phyloP scores from a whole-genome alignment of 2,113 vertebrate genomes.

The Indicator indicator region DNA sequence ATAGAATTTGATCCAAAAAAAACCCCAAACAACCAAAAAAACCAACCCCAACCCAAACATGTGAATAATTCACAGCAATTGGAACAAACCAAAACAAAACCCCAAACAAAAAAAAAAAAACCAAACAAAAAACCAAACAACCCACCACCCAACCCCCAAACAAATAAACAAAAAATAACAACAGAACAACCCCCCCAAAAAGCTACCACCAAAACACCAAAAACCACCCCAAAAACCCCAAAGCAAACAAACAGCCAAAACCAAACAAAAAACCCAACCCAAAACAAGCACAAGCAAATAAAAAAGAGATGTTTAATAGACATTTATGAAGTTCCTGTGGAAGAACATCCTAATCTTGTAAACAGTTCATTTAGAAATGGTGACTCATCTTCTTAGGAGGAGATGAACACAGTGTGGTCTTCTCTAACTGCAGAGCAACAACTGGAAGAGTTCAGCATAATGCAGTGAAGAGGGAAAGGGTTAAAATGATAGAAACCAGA shows the following conservation, averaged over 20 bases:
- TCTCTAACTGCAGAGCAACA: not conserved
- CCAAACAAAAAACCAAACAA: no score
- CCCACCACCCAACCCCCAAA: no score
- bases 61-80: not conserved
- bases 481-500: constrained; percentile 54
- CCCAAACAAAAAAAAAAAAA: no score
- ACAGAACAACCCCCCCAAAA: no score
- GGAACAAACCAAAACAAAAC: not conserved
- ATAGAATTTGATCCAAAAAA: not conserved
- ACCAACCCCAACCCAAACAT: not conserved
- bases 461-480: constrained; percentile 28
- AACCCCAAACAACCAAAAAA: not conserved
- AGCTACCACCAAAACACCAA: no score
- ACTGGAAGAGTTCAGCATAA: not conserved
- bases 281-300: no score
- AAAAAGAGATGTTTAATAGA: not conserved
- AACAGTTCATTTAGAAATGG: not conserved
- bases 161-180: no score
- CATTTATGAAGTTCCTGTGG: not conserved
- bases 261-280: no score
- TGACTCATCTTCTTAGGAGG: constrained; percentile 4
- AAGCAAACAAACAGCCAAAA: no score
- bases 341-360: not conserved
- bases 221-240: no score
- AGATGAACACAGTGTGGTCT: not conserved